Evolutionary conservation across 2,797 vertebrate species (phyloP), one percentile per base, ranked within the genome.

Genomic region (Phrynocephalus forsythii): DNA sequence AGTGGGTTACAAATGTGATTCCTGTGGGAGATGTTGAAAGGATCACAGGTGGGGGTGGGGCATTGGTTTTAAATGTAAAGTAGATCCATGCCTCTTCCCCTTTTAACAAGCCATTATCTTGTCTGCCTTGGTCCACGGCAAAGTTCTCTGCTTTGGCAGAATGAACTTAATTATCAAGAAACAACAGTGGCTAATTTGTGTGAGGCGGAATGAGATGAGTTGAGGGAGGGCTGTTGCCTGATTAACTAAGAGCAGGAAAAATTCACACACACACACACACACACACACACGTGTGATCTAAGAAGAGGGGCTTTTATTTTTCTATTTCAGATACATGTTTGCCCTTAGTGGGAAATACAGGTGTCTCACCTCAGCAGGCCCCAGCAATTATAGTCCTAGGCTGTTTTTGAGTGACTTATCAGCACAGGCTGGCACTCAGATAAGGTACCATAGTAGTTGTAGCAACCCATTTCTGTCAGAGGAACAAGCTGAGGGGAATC

Each of bases 131-230:
- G 60, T 63, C 88, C 10, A 0, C 69, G 82, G 68, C 80, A 68
- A 38, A 15, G n/a, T 48, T 73, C 56, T 79, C 18, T 73, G 79
- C 73, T 79, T 87, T 87, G 83, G 79, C 60, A 85, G 79, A 82
- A 79, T 63, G 79, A 89, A 73, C 66, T 67, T 85, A 80, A 77
- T 89, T 86, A 79, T 78, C 77, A 75, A 83, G 85, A 79, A 75
- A 75, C 56, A 52, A 73, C 84, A 67, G 44, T 44, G 30, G 68
- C 69, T 89, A 68, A 67, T 83, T 67, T 75, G 75, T 50, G 66
- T 26, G 44, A 86, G 75, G 52, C 68, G 44, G 68, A 44, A n/a
- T 44, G 48, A 52, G 75, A 86, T 86, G 84, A 86, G 33, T 44
- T 20, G 30, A 56, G 56, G 60, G 72, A n/a, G 60, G 72, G 30